Percentiles rank a stretch among this genome's conserved stretches.
Evolutionary conservation across 2,113 vertebrate genomes (phyloP).

Genomic region (Ptyas mucosa): DNA sequence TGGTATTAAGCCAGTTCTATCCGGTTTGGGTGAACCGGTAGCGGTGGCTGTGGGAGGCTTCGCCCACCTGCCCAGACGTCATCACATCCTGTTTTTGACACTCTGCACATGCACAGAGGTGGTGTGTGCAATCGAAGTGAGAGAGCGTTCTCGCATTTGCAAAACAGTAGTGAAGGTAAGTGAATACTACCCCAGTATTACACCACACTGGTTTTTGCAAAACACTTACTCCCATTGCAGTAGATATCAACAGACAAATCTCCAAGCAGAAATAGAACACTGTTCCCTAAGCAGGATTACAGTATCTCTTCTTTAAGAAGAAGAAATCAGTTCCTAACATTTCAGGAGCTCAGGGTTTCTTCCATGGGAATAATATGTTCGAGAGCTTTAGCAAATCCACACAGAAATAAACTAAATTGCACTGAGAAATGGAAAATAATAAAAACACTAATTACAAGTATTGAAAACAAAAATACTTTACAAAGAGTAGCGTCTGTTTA

Average conservation of each 20-base stretch:
- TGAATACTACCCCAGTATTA: not conserved
- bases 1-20: too few species aligned
- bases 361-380: not conserved
- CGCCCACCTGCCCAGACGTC: too few species aligned
- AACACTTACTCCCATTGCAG: not conserved
- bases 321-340: not conserved
- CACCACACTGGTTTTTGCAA: not conserved
- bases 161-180: too few species aligned
- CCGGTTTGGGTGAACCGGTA: too few species aligned
- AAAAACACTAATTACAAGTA: not conserved
- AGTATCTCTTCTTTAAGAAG: not conserved
- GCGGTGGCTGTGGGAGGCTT: too few species aligned
- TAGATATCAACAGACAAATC: not conserved
- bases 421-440: not conserved
- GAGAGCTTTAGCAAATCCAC: not conserved
- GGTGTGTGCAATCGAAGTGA: too few species aligned
- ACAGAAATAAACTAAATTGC: not conserved
- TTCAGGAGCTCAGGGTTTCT: not conserved
- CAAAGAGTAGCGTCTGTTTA: not conserved
- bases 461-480: not conserved
- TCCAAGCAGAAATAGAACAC: not conserved
- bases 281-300: not conserved
- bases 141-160: too few species aligned
- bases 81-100: too few species aligned
- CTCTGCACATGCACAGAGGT: too few species aligned